Evolutionary conservation across 2,797 vertebrate species (phyloP), one percentile per base, ranked within the genome.

Genomic region (Clarias platycephalus): DNA sequence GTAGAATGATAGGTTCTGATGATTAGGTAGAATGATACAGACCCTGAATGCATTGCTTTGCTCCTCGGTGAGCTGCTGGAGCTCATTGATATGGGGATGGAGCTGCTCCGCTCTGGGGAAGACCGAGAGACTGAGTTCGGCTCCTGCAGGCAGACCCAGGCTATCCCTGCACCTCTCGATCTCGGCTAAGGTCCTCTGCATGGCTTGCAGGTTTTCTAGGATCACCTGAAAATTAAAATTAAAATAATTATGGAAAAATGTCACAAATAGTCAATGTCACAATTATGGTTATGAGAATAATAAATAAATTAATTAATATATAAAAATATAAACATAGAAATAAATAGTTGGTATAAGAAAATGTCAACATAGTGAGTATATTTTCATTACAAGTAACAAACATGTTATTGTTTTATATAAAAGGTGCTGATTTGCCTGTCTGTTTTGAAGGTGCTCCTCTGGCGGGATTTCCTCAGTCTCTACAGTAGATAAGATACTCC

Each of bases 1-100:
- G 44, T 31, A n/a, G n/a, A n/a, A n/a, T n/a, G n/a, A n/a, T n/a
- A n/a, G n/a, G n/a, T n/a, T n/a, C n/a, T n/a, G 15, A 71, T 71
- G 12, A 10, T 49, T n/a, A 26, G 26, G 0, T 44, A 68, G 53
- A 28, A 58, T 22, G 5, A 8, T 78, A 57, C 74, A 31, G 84
- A 98, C 98, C 97, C 96, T 93, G 83, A 97, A 89, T 13, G 93
- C 86, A 1, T 89, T 81, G 12, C 91, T 95, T 86, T 97, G 96
- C 62, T 96, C 92, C 77, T 91, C 92, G 28, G 95, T 95, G 53
- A 95, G 91, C 60, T 93, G 92, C 90, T 97, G 95, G 87, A 99
- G 91, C 80, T 96, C 93, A 83, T 93, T 92, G 7, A 98, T 85
- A 16, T 93, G 93, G 89, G 93, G 94, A 85, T 94, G 88, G 75